Conservation (phyloP, 2,888 invertebrate species). For the Rhagonycha fulva region DNA sequence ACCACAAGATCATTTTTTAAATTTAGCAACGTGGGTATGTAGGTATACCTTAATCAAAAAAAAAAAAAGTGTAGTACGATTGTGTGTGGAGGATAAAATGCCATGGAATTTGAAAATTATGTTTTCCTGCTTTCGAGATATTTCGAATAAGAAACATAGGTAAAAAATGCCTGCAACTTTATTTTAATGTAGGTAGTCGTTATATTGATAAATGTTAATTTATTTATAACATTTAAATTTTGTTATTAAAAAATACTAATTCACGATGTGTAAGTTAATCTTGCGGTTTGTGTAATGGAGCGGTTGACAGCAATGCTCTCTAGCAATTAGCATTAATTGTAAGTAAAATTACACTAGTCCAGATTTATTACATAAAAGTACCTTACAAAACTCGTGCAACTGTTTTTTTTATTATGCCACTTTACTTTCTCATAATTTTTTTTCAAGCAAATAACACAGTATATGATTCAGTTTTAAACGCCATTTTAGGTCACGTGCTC, state of each 20-base stretch:
- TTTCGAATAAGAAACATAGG: not conserved
- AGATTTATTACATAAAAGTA: constrained; percentile 8
- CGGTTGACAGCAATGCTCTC: constrained; percentile 18
- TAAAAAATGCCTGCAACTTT: not conserved
- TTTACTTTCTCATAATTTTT: not conserved
- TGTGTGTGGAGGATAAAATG: not conserved
- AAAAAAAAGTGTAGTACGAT: not conserved
- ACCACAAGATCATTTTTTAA: not conserved
- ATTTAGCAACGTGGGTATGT: not conserved
- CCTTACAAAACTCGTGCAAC: not conserved
- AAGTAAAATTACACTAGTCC: constrained; percentile 6
- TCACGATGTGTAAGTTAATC: constrained; percentile 6
- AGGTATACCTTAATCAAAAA: not conserved
- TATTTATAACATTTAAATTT: not conserved
- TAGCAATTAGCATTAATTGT: not conserved
- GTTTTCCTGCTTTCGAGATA: not conserved
- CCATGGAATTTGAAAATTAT: not conserved
- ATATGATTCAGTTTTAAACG: not conserved
- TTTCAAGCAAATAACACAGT: not conserved
- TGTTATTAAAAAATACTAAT: constrained; percentile 11
- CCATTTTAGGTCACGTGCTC: not conserved
- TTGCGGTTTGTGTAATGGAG: constrained; percentile 14
- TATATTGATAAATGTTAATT: not conserved
- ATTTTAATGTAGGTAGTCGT: not conserved
- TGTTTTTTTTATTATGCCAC: not conserved